These are phyloP conservation scores for Brachyistius frenatus DNA, from an alignment of 2,113 vertebrate species.

Conservation along the genomic window DNA sequence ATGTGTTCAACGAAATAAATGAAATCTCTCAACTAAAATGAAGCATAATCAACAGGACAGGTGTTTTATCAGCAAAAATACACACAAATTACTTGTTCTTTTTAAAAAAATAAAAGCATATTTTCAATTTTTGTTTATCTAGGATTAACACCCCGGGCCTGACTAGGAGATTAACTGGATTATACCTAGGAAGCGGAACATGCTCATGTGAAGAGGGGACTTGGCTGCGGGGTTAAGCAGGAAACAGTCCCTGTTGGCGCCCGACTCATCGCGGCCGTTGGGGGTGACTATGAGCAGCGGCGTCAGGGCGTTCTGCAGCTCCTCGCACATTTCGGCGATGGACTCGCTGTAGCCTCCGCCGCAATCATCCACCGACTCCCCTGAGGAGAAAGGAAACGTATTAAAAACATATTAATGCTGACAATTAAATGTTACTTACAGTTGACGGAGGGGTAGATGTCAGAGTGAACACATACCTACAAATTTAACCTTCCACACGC, in stretches of 20 bases:
- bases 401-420: not conserved
- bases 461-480: constrained; percentile 87
- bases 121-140: constrained; percentile 47
- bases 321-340: constrained; percentile 98
- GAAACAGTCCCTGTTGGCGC: constrained; percentile 98
- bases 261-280: constrained; percentile 97
- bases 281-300: constrained; percentile 97
- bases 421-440: not conserved
- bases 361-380: constrained; percentile 98
- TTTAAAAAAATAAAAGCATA: constrained; percentile 38
- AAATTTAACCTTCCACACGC: constrained; percentile 99
- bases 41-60: not conserved
- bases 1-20: not conserved
- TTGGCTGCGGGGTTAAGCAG: constrained; percentile 94
- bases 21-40: not conserved
- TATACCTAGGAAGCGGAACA: constrained; percentile 98
- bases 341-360: constrained; percentile 99
- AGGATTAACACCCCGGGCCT: constrained; percentile 46
- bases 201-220: constrained; percentile 94
- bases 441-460: not conserved
- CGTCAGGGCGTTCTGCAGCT: constrained; percentile 97
- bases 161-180: constrained; percentile 64
- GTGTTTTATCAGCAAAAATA: constrained; percentile 45
- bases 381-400: constrained; percentile 68
- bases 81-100: constrained; percentile 3